Evolutionary conservation across 2,888 invertebrate genomes (phyloP).

Genomic region (Nasonovia ribisnigri): DNA sequence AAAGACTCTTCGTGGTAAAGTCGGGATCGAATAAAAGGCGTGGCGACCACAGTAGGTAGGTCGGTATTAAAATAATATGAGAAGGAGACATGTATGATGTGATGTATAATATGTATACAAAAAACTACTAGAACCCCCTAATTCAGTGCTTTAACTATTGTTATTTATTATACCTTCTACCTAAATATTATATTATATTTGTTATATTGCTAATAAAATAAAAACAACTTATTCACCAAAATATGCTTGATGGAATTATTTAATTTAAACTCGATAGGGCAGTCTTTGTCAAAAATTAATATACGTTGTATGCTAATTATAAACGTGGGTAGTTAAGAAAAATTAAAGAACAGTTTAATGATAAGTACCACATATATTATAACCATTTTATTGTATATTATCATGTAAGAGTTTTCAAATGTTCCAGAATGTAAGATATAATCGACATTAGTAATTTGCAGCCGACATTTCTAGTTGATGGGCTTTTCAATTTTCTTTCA

Average conservation of each 20-base stretch:
- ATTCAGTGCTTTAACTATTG: background rate
- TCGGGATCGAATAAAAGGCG: background rate
- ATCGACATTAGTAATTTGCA: background rate
- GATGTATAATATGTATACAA: background rate
- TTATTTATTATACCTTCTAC: no score
- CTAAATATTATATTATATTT: background rate
- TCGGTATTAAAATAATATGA: background rate
- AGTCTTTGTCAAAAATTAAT: no score
- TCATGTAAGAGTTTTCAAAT: background rate
- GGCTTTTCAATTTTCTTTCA: background rate
- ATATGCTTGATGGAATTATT: no score
- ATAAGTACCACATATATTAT: background rate
- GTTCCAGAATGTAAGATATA: background rate
- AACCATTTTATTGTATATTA: background rate
- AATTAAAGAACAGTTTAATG: background rate
- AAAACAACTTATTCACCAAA: no score
- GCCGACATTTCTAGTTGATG: background rate
- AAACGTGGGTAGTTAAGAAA: background rate
- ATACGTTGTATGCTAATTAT: no score
- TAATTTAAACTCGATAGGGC: no score
- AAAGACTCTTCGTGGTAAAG: background rate
- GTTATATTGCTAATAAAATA: background rate
- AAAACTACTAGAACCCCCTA: background rate
- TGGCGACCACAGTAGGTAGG: background rate
- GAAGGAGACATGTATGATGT: background rate